Base-by-base conservation (phyloP, 2,113 vertebrate species). In the Ageneiosus marmoratus region DNA sequence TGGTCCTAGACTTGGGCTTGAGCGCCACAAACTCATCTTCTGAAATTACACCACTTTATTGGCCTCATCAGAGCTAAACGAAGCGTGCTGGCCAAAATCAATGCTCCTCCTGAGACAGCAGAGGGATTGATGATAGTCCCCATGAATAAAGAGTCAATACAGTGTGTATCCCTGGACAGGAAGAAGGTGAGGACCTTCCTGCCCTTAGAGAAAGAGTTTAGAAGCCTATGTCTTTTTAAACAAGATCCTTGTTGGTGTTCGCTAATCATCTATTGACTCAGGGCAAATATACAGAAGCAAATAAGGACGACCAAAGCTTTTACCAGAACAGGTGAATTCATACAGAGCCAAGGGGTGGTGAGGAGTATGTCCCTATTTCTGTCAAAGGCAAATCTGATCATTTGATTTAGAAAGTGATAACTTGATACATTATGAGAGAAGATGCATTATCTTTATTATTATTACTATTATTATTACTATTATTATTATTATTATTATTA, bases 261-360 rank as follows among this genome's bases (percentile, higher is more conserved):
- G 91, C 90, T 93, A 93, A 94, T 93, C 92, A 74, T 44, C 16
- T 92, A 94, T 94, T 87, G 93, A 94, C 92, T 90, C 84, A 77
- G 10, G 86, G 85, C 87, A 86, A 37, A 90, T 89, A 91, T 87
- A 91, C 86, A 88, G 88, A 86, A 27, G 82, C 88, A 89, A 92
- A 92, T 92, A 88, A 90, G 85, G 88, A 87, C 89, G 80, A 88
- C 84, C 85, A 62, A 67, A 76, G 87, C 88, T 86, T 80, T 86
- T 89, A 86, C 72, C 85, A 88, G 88, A 56, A 81, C 73, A 79
- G 56, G 77, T 51, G 70, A 84, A 88, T 89, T 83, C 44, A 75
- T 87, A 88, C 75, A 53, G 69, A 88, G 53, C 8, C 69, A n/a
- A 56, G 80, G 80, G 44, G 37, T 5, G 37, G 50, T 24, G 58